Evolutionary conservation across 2,797 vertebrate species (phyloP).

Genomic region (Netta rufina): DNA sequence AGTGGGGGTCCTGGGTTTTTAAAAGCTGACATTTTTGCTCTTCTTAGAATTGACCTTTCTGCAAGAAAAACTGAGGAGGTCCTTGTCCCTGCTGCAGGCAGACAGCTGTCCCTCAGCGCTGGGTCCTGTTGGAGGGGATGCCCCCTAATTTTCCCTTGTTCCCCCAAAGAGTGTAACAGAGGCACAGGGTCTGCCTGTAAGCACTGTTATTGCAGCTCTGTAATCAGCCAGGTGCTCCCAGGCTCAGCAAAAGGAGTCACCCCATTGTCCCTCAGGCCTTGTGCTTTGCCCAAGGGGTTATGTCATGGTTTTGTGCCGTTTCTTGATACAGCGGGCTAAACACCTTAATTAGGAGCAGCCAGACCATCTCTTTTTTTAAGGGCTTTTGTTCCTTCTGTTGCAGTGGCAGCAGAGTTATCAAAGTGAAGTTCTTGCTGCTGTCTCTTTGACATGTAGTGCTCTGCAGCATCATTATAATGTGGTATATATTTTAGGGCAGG

Average conservation of each 20-base stretch:
- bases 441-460: neutral
- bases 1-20: neutral
- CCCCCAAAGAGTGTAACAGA: fast-evolving
- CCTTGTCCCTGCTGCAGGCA: neutral
- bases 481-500: neutral
- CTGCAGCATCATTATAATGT: neutral
- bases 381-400: neutral
- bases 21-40: neutral
- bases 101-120: fast-evolving
- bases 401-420: neutral
- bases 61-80: neutral
- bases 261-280: neutral
- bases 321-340: neutral
- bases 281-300: neutral
- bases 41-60: neutral
- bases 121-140: neutral
- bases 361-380: neutral
- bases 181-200: neutral
- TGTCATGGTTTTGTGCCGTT: neutral
- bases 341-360: neutral
- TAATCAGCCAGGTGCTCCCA: neutral
- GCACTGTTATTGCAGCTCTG: neutral
- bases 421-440: neutral
- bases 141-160: neutral
- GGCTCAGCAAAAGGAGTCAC: neutral